Evolutionary conservation across 1,140 invertebrate genomes (phyloP), one percentile per base, ranked within the genome.

Genomic region (Mylabris phalerata): DNA sequence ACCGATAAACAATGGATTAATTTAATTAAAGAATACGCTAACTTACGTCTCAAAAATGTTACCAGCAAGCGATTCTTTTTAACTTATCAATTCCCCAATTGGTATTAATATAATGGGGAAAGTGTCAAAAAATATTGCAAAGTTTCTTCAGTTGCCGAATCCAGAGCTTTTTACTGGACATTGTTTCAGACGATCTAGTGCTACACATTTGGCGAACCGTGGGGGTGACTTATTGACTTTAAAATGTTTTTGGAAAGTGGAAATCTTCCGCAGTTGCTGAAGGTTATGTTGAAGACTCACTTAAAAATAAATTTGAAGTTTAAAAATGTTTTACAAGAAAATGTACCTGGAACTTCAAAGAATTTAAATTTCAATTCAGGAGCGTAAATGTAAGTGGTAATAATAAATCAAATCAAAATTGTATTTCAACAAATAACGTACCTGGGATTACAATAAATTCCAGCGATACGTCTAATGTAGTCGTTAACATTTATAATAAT

Each of bases 71-170:
- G 57, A 9, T 59, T 59, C 41, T 52, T 59, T 24, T 25, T 52
- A 44, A 59, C 41, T 6, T 39, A 10, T 44, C 9, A 44, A 42
- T 19, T n/a, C 19, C 27, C 57, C 57, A 48, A 59, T 54, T 48
- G 50, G 57, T 4, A 49, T 55, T 9, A 60, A 60, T 50, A 50
- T n/a, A 6, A 60, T 55, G 26, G 59, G 52, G 3, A 51, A 58
- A 51, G 25, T 58, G 9, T 26, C 40, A 3, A 51, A 40, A 56
- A 26, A 43, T 13, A 44, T 43, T 25, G 41, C 40, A 19, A n/a
- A 26, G 11, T 44, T 32, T 44, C 51, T 54, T 45, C 9, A n/a
- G n/a, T 54, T 54, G 24, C 41, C 51, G 4, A 13, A 44, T 10
- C 40, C 51, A n/a, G n/a, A n/a, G n/a, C n/a, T n/a, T n/a, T n/a